These are phyloP conservation scores for Nephrotoma flavescens DNA, from an alignment of 2,888 invertebrate species.

Conservation along the genomic window DNA sequence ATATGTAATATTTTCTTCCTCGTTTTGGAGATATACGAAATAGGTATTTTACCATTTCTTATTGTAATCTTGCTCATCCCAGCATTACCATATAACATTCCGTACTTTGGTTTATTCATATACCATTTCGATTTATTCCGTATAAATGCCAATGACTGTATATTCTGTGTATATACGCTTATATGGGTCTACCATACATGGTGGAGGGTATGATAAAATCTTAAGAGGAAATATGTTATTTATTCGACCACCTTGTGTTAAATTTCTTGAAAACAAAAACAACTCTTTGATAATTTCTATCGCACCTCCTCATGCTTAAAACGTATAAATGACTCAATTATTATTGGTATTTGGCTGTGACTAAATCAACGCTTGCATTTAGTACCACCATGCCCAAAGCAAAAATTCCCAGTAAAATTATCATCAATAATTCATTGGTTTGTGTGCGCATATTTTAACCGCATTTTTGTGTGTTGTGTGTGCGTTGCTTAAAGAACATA, in stretches of 20 bases:
- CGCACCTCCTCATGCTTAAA: background rate
- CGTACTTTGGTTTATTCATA: background rate
- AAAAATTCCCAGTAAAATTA: background rate
- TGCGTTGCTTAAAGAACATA: background rate
- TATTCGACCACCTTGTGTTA: background rate
- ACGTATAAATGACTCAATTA: background rate
- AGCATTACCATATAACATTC: background rate
- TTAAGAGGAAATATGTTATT: background rate
- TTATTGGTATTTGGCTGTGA: background rate
- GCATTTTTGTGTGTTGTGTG: background rate
- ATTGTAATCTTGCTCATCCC: background rate
- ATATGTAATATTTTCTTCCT: background rate
- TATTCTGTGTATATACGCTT: background rate
- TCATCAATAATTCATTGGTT: background rate
- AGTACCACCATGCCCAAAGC: background rate
- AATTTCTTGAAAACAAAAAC: background rate
- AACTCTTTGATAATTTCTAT: background rate
- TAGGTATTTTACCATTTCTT: background rate
- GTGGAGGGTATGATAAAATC: background rate
- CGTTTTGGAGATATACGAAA: background rate
- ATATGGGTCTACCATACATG: background rate
- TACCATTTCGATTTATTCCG: background rate
- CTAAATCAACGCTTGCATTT: background rate
- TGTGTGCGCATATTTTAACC: background rate
- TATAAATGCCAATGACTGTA: background rate